phyloP scores from a whole-genome alignment of 2,888 invertebrate species.

The Sylvicola fuscatus region DNA sequence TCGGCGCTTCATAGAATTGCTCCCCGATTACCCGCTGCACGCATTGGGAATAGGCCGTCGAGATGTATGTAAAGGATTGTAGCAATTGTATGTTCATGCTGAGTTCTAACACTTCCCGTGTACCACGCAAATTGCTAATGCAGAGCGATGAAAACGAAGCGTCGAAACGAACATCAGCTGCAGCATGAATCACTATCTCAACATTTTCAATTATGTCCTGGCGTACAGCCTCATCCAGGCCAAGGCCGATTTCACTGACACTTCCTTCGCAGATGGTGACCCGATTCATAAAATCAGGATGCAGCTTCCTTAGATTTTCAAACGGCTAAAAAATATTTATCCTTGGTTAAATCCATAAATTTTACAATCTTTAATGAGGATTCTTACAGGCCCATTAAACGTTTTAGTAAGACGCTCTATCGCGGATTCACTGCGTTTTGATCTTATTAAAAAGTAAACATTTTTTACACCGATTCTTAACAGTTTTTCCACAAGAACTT shows the following conservation, averaged over 20 bases:
- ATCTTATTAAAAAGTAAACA: conserved; percentile 9
- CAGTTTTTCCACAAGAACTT: conserved; percentile 12
- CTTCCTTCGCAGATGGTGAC: conserved; percentile 13
- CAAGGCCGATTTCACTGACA: conserved; percentile 9
- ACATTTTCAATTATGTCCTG: conserved; percentile 10
- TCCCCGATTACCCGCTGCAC: conserved; percentile 8
- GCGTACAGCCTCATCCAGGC: conserved; percentile 9
- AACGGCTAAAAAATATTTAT: not conserved
- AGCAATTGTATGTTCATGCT: conserved; percentile 7
- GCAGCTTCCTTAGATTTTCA: conserved; percentile 4
- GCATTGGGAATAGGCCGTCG: conserved; percentile 13
- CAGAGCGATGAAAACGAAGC: conserved; percentile 10
- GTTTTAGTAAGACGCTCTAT: conserved; percentile 8
- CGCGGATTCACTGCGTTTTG: conserved; percentile 8
- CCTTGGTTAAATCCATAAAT: too few species aligned
- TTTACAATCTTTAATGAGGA: too few species aligned
- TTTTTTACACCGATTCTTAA: conserved; percentile 10
- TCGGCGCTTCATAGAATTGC: conserved; percentile 11
- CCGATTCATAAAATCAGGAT: conserved; percentile 9
- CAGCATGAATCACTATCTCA: conserved; percentile 13
- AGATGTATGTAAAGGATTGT: conserved; percentile 11
- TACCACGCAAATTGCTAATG: conserved; percentile 12
- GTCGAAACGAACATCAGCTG: conserved; percentile 13
- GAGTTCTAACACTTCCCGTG: conserved; percentile 11
- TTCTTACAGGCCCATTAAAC: conserved; percentile 8